phyloP scores from a whole-genome alignment of 2,888 invertebrate genomes.

The Diadegma fenestrale region DNA sequence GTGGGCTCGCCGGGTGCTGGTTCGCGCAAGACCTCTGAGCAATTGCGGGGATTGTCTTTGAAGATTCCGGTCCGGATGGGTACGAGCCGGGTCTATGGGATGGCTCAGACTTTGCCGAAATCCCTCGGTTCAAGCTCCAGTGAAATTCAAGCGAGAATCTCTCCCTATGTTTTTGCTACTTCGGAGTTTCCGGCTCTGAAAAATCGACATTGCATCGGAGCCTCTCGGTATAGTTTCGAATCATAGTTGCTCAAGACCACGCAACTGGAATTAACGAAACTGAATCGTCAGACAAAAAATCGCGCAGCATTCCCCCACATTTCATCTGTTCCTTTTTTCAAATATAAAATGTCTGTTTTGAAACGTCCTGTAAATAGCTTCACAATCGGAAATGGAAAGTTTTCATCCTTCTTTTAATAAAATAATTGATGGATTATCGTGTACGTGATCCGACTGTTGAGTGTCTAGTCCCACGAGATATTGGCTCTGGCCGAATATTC shows the following conservation, averaged over 20 bases:
- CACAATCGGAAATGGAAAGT: neutral
- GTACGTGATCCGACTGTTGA: constrained; percentile 66
- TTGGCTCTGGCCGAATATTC: neutral
- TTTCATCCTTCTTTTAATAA: constrained; percentile 63
- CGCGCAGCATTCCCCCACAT: neutral
- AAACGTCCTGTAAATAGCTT: neutral
- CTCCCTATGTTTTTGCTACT: constrained; percentile 5
- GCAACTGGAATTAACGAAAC: neutral
- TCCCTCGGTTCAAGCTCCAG: constrained; percentile 39
- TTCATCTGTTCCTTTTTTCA: neutral
- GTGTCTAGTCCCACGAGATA: constrained; percentile 30
- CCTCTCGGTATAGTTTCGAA: neutral
- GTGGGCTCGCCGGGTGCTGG: neutral
- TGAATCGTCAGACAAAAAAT: neutral
- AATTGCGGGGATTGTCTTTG: constrained; percentile 65
- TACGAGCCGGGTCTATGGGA: constrained; percentile 7
- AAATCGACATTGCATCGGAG: constrained; percentile 1
- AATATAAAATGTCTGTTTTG: neutral
- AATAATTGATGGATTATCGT: constrained; percentile 71
- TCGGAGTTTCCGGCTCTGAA: neutral
- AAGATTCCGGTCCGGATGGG: constrained; percentile 27
- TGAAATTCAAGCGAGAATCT: constrained; percentile 44
- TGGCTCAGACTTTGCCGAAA: constrained; percentile 39
- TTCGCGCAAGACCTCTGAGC: constrained; percentile 54
- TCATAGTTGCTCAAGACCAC: neutral